These are phyloP conservation scores for Chiridota heheva DNA, from an alignment of 35 echinoderm and acorn worm genomes.

Conservation along the genomic window DNA sequence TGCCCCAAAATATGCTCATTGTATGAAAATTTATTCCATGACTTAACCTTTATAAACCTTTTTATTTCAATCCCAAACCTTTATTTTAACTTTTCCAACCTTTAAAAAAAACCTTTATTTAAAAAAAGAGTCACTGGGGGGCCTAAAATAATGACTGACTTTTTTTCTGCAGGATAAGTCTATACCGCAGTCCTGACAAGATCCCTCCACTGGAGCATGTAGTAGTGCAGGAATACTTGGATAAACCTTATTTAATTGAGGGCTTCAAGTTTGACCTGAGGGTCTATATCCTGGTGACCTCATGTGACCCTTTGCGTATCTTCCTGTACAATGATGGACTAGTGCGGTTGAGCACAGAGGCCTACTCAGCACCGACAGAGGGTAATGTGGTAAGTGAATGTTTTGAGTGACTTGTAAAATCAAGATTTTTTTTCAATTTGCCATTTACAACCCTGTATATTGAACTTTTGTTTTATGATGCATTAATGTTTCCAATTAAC, in stretches of 20 bases:
- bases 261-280: slow-evolving; percentile 96
- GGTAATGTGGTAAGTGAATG: slow-evolving; percentile 75
- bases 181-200: slow-evolving; percentile 80
- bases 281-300: slow-evolving; percentile 90
- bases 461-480: no score
- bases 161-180: slow-evolving; percentile 56
- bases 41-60: no score
- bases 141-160: no score
- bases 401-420: background rate
- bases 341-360: slow-evolving; percentile 89
- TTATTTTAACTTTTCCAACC: no score
- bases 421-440: no score
- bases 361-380: slow-evolving; percentile 71
- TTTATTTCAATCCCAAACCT: no score
- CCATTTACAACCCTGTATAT: no score
- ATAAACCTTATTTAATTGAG: slow-evolving; percentile 88
- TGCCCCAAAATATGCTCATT: no score
- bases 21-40: no score
- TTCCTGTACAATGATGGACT: slow-evolving; percentile 95
- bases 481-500: no score
- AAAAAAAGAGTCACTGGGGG: no score
- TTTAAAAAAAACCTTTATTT: no score
- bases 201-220: slow-evolving; percentile 87
- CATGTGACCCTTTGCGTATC: slow-evolving; percentile 92
- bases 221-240: slow-evolving; percentile 95